Conservation (phyloP, 2,888 invertebrate genomes). For the Noctua janthe region DNA sequence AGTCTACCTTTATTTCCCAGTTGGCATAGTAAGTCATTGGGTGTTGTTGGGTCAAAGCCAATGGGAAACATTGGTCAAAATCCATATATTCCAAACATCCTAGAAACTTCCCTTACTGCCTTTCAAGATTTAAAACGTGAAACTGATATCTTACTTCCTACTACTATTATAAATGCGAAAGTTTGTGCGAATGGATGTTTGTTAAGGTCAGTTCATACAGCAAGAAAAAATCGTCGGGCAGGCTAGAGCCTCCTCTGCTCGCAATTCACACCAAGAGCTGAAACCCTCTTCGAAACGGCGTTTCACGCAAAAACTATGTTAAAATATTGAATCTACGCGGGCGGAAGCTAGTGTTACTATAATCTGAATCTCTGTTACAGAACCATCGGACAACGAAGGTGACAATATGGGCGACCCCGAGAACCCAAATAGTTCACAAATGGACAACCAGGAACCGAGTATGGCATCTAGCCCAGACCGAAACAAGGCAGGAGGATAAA, state of each 20-base stretch:
- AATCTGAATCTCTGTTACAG: constrained; percentile 70
- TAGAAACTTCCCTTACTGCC: too few species aligned
- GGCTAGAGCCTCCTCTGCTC: not conserved
- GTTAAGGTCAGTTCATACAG: not conserved
- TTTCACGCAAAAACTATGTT: not conserved
- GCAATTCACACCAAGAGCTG: not conserved
- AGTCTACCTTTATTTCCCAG: not conserved
- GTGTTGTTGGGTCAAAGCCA: not conserved
- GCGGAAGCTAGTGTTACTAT: not conserved
- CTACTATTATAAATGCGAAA: not conserved
- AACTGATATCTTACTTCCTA: not conserved
- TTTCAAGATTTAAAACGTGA: not conserved
- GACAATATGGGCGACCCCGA: constrained; percentile 86
- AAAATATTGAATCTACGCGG: not conserved
- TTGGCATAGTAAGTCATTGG: not conserved
- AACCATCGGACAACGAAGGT: constrained; percentile 88
- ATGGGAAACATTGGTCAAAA: not conserved
- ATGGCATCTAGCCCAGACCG: constrained; percentile 84
- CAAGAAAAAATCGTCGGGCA: not conserved
- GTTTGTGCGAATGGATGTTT: not conserved
- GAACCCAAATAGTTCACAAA: constrained; percentile 84
- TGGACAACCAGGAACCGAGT: constrained; percentile 82
- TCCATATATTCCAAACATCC: not conserved
- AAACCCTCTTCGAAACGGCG: not conserved
- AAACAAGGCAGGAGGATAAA: constrained; percentile 79